These are phyloP conservation scores for Ceratoteleas bidentatus DNA, from an alignment of 1,140 invertebrate species.

Conservation along the genomic window DNA sequence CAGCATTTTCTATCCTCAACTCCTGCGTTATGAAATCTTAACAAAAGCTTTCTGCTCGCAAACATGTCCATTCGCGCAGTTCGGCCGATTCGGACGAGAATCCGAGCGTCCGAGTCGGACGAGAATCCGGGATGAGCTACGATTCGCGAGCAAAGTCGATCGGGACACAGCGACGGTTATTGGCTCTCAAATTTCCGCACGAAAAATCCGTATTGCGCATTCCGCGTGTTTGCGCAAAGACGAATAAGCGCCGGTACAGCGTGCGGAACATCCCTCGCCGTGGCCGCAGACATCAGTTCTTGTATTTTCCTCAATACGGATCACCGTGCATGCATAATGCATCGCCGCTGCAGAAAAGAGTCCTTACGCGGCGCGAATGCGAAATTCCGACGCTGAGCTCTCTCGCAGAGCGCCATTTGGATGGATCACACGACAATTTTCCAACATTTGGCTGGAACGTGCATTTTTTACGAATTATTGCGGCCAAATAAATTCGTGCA, in stretches of 20 bases:
- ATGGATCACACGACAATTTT: constrained; percentile 67
- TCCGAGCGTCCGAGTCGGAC: too few relatives aligned
- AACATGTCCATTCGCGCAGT: too few relatives aligned
- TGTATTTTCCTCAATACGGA: constrained; percentile 65
- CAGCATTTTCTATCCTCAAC: too few relatives aligned
- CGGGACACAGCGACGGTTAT: background rate
- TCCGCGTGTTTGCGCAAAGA: constrained; percentile 36
- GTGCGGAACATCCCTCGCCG: constrained; percentile 32
- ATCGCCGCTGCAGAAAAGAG: constrained; percentile 62
- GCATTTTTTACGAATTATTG: constrained; percentile 67
- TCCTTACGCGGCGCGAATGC: constrained; percentile 62
- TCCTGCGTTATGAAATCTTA: too few relatives aligned
- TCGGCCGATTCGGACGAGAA: too few relatives aligned
- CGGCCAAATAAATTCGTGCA: constrained; percentile 46
- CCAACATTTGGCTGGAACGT: constrained; percentile 64
- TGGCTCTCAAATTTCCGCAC: constrained; percentile 15
- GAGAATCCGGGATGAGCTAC: too few relatives aligned
- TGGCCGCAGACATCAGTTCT: constrained; percentile 60
- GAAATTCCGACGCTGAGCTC: constrained; percentile 53
- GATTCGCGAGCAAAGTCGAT: too few relatives aligned
- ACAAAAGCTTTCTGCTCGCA: too few relatives aligned
- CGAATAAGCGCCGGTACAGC: constrained; percentile 41
- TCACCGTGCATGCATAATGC: constrained; percentile 66
- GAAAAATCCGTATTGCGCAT: constrained; percentile 46
- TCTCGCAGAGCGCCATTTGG: constrained; percentile 58